Base-by-base conservation (phyloP, 2,797 vertebrate species). In the Capromys pilorides region DNA sequence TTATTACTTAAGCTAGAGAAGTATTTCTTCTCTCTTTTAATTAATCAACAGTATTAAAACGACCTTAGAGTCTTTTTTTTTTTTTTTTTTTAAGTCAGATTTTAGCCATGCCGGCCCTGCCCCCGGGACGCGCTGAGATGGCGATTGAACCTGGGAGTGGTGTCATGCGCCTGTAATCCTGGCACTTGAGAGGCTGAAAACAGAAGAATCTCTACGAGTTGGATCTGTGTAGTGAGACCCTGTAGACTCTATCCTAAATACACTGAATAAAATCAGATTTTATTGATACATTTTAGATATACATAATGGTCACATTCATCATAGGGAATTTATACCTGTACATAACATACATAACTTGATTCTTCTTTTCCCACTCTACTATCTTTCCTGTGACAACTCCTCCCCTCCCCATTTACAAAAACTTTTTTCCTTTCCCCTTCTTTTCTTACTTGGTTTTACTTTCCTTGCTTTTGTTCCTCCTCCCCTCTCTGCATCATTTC, bases 1-100 rank as follows among this genome's bases (percentile, higher is more conserved):
- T 59, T 62, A 54, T 64, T 90, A 61, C 24, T 94, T 31, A 88
- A 84, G 9, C 16, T 93, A 45, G 59, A 86, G 57, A 93, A 86
- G 71, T 41, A 73, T 51, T 33, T 87, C 5, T 91, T 91, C 26
- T 84, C 22, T 89, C 10, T 90, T 93, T 73, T 49, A 95, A 88
- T 73, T 49, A 95, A 88, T 86, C 93, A 64, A 80, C 54, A 85
- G 19, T 71, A 90, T n/a, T 71, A 71, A 90, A 82, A 87, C 75
- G 92, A 41, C 1, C 1, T 21, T 54, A 36, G 31, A 86, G 18
- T 91, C 26, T 86, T 86, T 95, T 86, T 57, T 24, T 86, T 57
- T n/a, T n/a, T n/a, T 84, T 51, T 24, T 86, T 57, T 84, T 51
- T 21, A 33, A 69, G 36, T 36, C 66, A 69, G 3, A 21, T 21